phyloP scores from a whole-genome alignment of 2,888 invertebrate genomes.

The Hesperia comma region DNA sequence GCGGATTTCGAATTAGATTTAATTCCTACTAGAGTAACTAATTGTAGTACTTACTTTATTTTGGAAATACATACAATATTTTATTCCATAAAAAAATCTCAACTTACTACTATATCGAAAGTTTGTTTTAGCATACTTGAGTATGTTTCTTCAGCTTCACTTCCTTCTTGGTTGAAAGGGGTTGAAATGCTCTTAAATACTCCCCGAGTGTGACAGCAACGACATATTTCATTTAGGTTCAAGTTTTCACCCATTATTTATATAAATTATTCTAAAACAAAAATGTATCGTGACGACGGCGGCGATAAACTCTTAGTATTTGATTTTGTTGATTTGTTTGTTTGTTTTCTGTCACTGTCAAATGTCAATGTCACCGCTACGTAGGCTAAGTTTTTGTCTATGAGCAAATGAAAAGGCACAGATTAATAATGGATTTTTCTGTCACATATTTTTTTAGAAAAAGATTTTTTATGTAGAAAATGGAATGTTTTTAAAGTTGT shows the following conservation, averaged over 20 bases:
- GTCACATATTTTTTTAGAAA: too few species aligned
- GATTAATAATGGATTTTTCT: too few species aligned
- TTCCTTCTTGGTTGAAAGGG: conserved; percentile 48
- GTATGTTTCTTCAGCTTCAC: conserved; percentile 57
- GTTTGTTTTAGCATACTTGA: conserved; percentile 57
- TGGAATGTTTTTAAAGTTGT: too few species aligned
- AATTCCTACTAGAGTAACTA: too few species aligned
- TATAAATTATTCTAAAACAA: neutral
- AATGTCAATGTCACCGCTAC: too few species aligned
- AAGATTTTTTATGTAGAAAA: too few species aligned
- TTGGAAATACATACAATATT: too few species aligned
- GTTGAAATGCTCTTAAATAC: conserved; percentile 56
- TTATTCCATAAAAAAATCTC: neutral
- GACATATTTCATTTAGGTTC: conserved; percentile 59
- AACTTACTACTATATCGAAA: conserved; percentile 63
- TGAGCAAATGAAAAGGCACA: too few species aligned
- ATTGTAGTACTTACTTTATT: too few species aligned
- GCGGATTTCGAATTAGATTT: too few species aligned
- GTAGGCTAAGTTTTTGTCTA: conserved; percentile 13
- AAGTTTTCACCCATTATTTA: conserved; percentile 54
- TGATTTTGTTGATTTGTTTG: too few species aligned
- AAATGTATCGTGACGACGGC: neutral
- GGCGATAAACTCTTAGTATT: neutral
- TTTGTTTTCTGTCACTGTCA: too few species aligned
- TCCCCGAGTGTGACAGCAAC: conserved; percentile 69